Conservation (phyloP, 1,140 invertebrate genomes). For the Agrilus planipennis region DNA sequence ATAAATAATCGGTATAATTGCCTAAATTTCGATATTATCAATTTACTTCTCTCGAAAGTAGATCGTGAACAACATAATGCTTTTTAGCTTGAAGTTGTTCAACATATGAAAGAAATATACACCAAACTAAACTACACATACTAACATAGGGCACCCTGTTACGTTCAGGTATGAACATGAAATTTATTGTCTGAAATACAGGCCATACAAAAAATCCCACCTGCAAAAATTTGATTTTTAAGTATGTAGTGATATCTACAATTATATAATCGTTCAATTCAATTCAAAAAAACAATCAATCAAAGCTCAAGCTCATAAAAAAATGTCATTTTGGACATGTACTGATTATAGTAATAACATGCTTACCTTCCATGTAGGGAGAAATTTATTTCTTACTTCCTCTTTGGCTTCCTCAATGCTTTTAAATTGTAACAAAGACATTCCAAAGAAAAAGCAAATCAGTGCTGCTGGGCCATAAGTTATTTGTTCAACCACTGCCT, state of each 20-base stretch:
- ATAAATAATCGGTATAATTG: no score
- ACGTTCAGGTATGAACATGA: constrained; percentile 59
- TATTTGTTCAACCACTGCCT: constrained; percentile 71
- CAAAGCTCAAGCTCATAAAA: background rate
- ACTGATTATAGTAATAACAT: no score
- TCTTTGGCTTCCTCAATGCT: constrained; percentile 48
- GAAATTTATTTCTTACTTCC: constrained; percentile 64
- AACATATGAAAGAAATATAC: constrained; percentile 75
- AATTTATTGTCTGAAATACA: constrained; percentile 69
- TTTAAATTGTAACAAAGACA: constrained; percentile 66
- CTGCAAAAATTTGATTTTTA: constrained; percentile 44
- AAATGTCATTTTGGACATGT: no score
- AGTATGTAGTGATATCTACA: no score
- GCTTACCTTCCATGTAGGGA: constrained; percentile 67
- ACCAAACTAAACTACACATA: constrained; percentile 72
- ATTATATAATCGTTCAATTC: background rate
- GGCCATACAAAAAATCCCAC: constrained; percentile 71
- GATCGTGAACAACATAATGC: no score
- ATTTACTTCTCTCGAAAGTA: no score
- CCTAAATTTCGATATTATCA: no score
- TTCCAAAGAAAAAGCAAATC: constrained; percentile 68
- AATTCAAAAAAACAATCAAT: constrained; percentile 7
- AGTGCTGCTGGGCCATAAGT: constrained; percentile 70
- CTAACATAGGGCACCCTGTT: constrained; percentile 77
- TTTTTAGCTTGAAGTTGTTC: constrained; percentile 52